A percentile compares a stretch with the other conserved stretches of the same genome.
Conservation (phyloP, 30 jellyfish, hydroid and myxozoan species). For the Chrysaora quinquecirrha region DNA sequence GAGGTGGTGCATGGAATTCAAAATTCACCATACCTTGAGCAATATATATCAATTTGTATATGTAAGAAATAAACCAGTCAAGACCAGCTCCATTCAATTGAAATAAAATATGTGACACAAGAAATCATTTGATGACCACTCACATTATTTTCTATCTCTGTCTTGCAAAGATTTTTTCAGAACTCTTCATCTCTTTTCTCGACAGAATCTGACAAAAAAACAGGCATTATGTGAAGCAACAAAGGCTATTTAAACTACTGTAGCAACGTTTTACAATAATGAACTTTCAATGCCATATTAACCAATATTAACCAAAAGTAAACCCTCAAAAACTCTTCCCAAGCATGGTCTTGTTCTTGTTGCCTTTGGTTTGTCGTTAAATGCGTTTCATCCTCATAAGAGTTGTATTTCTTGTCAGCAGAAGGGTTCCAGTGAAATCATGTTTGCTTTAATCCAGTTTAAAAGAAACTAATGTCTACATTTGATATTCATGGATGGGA, state of each 20-base stretch:
- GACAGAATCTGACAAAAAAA: background rate
- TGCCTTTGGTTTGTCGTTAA: too few species aligned
- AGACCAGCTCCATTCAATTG: conserved; percentile 79
- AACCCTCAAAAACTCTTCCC: too few species aligned
- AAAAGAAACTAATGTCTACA: too few species aligned
- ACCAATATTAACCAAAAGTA: too few species aligned
- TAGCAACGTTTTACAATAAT: too few species aligned
- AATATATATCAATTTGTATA: background rate
- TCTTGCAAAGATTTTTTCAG: background rate
- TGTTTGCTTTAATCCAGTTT: too few species aligned
- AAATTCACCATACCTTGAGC: background rate
- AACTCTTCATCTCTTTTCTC: conserved; percentile 5
- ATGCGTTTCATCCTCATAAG: too few species aligned
- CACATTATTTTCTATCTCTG: conserved; percentile 5
- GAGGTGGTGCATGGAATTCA: conserved; percentile 17
- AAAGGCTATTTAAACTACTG: background rate
- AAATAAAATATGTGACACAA: conserved; percentile 51
- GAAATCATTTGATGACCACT: conserved; percentile 35
- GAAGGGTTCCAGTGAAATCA: too few species aligned
- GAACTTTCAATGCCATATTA: too few species aligned
- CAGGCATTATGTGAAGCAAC: background rate
- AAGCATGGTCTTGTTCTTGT: too few species aligned
- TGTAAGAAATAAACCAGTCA: conserved; percentile 24
- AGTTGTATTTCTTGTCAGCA: too few species aligned
- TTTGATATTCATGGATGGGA: too few species aligned